Percentiles rank a stretch among this genome's conserved stretches.
phyloP scores from a whole-genome alignment of 2,113 vertebrate genomes.

The Mirounga angustirostris region DNA sequence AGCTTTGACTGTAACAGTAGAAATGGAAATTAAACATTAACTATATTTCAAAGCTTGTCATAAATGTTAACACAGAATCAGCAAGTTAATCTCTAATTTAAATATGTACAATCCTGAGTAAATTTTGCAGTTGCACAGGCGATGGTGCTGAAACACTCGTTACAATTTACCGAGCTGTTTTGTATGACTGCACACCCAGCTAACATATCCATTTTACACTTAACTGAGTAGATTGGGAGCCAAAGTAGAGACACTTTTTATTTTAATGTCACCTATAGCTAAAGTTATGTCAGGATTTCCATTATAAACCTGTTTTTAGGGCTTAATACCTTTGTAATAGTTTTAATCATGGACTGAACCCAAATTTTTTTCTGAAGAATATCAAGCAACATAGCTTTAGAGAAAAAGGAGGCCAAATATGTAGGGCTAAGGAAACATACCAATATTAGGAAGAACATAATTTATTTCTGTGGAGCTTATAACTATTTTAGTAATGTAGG shows the following conservation, averaged over 20 bases:
- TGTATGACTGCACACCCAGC: not conserved
- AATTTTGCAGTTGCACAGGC: not conserved
- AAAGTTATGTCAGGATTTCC: conserved; percentile 16
- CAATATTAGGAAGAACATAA: not conserved
- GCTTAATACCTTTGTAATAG: not conserved
- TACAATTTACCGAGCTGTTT: conserved; percentile 58
- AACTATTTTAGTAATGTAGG: not conserved
- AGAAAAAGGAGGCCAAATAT: not conserved
- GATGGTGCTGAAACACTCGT: not conserved
- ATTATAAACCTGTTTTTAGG: not conserved
- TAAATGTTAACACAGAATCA: conserved; percentile 67
- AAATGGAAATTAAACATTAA: conserved; percentile 64
- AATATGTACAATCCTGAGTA: not conserved
- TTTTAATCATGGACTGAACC: conserved; percentile 15
- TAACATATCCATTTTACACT: conserved; percentile 49
- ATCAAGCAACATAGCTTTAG: not conserved
- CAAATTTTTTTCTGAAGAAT: not conserved
- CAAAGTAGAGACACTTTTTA: not conserved
- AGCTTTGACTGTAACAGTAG: not conserved
- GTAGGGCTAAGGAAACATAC: not conserved
- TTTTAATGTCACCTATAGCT: not conserved
- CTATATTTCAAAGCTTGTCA: conserved; percentile 56
- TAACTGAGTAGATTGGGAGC: conserved; percentile 13
- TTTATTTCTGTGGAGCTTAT: not conserved
- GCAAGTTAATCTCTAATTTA: conserved; percentile 55